Conservation (phyloP, 2,888 invertebrate species). For the Polydrusus pterygomalis region DNA sequence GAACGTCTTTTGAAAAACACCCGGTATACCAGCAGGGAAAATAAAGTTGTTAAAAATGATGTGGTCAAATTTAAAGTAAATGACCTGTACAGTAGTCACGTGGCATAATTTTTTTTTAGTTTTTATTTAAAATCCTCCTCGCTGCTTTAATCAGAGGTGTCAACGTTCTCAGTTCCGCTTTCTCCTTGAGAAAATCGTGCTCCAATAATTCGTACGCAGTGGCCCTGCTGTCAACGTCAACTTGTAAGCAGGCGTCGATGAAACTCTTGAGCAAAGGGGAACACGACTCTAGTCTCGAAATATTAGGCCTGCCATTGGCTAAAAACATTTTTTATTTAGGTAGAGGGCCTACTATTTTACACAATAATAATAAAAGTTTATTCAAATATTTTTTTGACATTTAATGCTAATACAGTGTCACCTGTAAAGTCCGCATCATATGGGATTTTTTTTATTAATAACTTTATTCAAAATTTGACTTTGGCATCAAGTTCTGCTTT, state of each 20-base stretch:
- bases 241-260: slow-evolving; percentile 90
- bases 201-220: slow-evolving; percentile 85
- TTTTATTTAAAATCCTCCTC: slow-evolving; percentile 86
- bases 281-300: slow-evolving; percentile 87
- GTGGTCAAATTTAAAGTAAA: not conserved
- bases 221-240: slow-evolving; percentile 86
- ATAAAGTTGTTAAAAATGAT: too few species aligned
- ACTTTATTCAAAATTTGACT: too few species aligned
- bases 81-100: not conserved
- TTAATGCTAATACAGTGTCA: too few species aligned
- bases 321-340: slow-evolving; percentile 7
- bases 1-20: too few species aligned
- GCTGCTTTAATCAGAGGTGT: slow-evolving; percentile 94
- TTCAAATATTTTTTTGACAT: too few species aligned
- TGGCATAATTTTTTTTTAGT: slow-evolving; percentile 49
- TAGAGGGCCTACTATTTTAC: too few species aligned
- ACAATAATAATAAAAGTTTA: too few species aligned
- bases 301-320: slow-evolving; percentile 93
- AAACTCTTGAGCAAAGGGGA: slow-evolving; percentile 87
- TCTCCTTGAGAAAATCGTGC: slow-evolving; percentile 86
- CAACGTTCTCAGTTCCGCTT: slow-evolving; percentile 87
- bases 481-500: too few species aligned
- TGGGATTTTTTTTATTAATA: too few species aligned
- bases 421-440: too few species aligned
- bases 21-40: too few species aligned